phyloP scores from a whole-genome alignment of 2,888 invertebrate species.

The Scaptomyza flava region DNA sequence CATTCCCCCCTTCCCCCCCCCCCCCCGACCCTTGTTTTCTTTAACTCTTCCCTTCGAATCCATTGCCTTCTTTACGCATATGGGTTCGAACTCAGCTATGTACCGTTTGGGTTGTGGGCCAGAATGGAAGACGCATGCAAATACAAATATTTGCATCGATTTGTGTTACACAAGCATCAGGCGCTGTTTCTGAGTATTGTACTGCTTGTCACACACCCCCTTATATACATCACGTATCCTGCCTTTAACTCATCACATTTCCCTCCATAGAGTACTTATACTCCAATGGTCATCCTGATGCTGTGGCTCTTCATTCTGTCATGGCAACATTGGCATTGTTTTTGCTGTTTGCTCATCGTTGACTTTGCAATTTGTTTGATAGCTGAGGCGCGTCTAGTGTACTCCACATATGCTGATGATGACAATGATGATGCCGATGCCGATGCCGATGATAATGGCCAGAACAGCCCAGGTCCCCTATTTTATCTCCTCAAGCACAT shows the following conservation, averaged over 20 bases:
- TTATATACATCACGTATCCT: too few species aligned
- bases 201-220: not conserved
- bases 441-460: slow-evolving; percentile 7
- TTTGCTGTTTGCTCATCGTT: slow-evolving; percentile 61
- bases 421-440: slow-evolving; percentile 4
- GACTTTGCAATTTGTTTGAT: slow-evolving; percentile 64
- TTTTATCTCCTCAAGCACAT: slow-evolving; percentile 83
- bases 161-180: slow-evolving; percentile 64
- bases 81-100: slow-evolving; percentile 34
- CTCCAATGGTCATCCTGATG: slow-evolving; percentile 1
- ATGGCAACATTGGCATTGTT: slow-evolving; percentile 59
- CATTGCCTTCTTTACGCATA: not conserved
- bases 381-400: slow-evolving; percentile 46
- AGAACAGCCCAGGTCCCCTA: not conserved
- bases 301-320: slow-evolving; percentile 2
- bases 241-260: too few species aligned
- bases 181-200: slow-evolving; percentile 31
- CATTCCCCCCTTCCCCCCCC: not conserved
- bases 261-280: not conserved
- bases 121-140: slow-evolving; percentile 72
- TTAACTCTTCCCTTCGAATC: not conserved
- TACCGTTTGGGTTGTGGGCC: slow-evolving; percentile 20
- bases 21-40: too few species aligned
- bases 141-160: slow-evolving; percentile 79
- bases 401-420: slow-evolving; percentile 18